Percentiles rank a stretch among this genome's conserved stretches.
phyloP scores from a whole-genome alignment of 2,113 vertebrate species.

The Pristiophorus japonicus region DNA sequence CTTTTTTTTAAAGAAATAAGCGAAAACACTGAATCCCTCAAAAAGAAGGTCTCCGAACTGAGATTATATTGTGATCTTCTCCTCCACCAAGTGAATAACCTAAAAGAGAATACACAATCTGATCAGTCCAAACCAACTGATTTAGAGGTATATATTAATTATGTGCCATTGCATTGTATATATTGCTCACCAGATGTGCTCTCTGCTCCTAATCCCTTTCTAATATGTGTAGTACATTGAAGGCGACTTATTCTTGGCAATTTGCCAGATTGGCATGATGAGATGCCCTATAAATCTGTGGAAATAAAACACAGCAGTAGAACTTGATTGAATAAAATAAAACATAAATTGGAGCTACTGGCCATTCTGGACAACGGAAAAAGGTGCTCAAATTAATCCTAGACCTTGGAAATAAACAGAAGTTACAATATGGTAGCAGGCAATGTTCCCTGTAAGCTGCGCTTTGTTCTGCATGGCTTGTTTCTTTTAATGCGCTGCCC shows the following conservation, averaged over 20 bases:
- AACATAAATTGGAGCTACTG: background rate
- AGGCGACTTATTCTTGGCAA: background rate
- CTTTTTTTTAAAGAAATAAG: constrained; percentile 71
- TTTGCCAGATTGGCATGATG: background rate
- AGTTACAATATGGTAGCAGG: background rate
- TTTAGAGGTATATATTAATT: constrained; percentile 3
- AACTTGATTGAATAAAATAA: constrained; percentile 1
- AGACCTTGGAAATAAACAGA: background rate
- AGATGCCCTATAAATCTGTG: background rate
- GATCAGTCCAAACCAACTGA: constrained; percentile 22
- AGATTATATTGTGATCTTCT: constrained; percentile 95
- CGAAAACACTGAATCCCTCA: constrained; percentile 86
- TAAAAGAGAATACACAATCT: constrained; percentile 58
- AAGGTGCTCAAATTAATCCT: background rate
- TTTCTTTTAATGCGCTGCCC: no score
- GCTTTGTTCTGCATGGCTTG: no score
- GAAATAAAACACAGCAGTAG: background rate
- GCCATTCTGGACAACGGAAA: background rate
- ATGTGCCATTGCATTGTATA: background rate
- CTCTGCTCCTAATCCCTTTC: background rate
- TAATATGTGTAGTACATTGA: background rate
- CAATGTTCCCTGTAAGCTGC: no score
- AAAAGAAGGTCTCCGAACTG: constrained; percentile 94
- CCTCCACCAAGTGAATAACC: constrained; percentile 91
- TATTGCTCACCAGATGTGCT: background rate